Evolutionary conservation across 2,888 invertebrate genomes (phyloP), one percentile per base, ranked within the genome.

Genomic region (Drosophila eohydei): DNA sequence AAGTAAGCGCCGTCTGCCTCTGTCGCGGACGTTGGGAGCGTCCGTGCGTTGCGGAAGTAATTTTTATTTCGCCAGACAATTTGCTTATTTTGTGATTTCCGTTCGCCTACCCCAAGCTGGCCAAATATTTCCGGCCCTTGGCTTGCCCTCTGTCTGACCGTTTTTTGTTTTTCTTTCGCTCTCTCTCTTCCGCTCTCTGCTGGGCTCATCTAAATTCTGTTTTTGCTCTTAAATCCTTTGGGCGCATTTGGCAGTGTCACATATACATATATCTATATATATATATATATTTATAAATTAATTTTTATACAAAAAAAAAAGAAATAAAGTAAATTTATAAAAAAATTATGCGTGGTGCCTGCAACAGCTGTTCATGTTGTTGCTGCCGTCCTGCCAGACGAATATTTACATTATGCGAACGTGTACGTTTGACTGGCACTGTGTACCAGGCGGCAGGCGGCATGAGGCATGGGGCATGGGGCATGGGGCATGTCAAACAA

Each of bases 31-130:
- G n/a, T 50, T 57, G 50, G 28, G 80, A 58, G 80, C 84, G 65
- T 69, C 69, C 86, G 83, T 81, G 86, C 86, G 70, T 88, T 74
- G 84, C 92, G 92, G 93, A 92, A 92, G 87, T 85, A 92, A 92
- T 92, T 92, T 92, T 92, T 92, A 92, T 92, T 92, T 92, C 83
- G 91, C 91, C 91, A 92, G 92, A 92, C 92, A 92, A 92, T 92
- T 92, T 92, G 91, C 91, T 92, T 92, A 92, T 90, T 91, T 92
- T 91, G 90, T 90, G 91, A 92, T 92, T 92, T 92, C 92, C 92
- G 92, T 79, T 83, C 67, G 74, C 79, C 62, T 43, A 56, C 71
- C 65, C 64, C 81, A 46, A 64, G 77, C 63, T 55, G 63, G 67
- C 66, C 80, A 90, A 90, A 90, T 91, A 90, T 88, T 88, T 91